Evolutionary conservation across 2,113 vertebrate species (phyloP), one percentile per base, ranked within the genome.

Genomic region (Copsychus sechellarum): DNA sequence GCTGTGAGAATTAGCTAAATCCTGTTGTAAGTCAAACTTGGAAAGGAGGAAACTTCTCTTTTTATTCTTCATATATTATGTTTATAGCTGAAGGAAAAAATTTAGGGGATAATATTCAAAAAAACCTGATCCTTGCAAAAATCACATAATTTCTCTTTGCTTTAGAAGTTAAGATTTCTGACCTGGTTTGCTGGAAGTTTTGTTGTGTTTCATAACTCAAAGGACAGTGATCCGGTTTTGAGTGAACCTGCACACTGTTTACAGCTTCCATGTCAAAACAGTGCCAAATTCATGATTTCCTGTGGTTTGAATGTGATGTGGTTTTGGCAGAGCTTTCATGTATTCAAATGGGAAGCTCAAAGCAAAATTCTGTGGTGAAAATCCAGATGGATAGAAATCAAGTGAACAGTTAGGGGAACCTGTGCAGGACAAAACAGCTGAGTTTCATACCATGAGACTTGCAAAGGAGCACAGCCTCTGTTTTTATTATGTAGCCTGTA

Each of bases 241-340:
- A 94, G 88, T 86, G 94, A 97, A 97, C 93, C 94, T 95, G 95
- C 67, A 50, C 74, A 66, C 71, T 96, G 95, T 97, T 97, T 97
- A 96, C 90, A 83, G 85, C 92, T 96, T 95, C 95, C 86, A 94
- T 90, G 73, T 96, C 76, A 81, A 94, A 95, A 72, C 64, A 81
- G 85, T 86, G 94, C 96, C 95, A 96, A 93, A 90, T 94, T 92
- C 93, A 88, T 81, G 86, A 83, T 95, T 97, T 96, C 96, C 95
- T 93, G 92, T 96, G 95, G 96, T 86, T 96, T 93, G 83, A 92
- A 92, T 96, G 83, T 97, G 94, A 92, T 97, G 96, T 94, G 96
- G 95, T 88, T 97, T 97, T 96, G 96, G 95, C 96, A 93, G 80
- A 96, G 88, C 57, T 93, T 78, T 93, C 16, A 0, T 57, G 42